phyloP scores from a whole-genome alignment of 2,888 invertebrate species.

The Lasioglossum malachurum region DNA sequence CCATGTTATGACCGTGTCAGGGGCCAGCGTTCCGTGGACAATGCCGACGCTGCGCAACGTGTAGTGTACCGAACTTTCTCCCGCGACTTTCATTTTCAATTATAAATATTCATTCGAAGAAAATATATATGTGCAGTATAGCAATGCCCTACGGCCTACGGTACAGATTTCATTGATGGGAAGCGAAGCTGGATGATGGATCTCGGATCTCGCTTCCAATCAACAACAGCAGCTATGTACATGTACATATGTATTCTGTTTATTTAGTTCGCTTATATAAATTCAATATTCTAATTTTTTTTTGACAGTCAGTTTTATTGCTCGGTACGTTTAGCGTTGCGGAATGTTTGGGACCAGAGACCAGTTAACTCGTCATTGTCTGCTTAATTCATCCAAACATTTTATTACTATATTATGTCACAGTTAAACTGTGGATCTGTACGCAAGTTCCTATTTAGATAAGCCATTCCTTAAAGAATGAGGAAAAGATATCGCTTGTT shows the following conservation, averaged over 20 bases:
- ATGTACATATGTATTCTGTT: not conserved
- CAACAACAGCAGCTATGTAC: not conserved
- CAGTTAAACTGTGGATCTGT: no score
- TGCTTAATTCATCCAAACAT: no score
- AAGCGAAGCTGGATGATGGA: not conserved
- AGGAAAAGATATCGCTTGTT: no score
- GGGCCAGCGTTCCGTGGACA: not conserved
- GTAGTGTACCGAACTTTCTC: constrained; percentile 5
- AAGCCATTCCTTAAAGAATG: no score
- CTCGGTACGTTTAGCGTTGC: no score
- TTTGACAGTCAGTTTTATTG: no score
- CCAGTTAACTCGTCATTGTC: no score
- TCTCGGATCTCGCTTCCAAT: not conserved
- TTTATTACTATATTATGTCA: no score
- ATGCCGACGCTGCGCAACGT: constrained; percentile 7
- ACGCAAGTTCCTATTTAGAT: no score
- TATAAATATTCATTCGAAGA: constrained; percentile 5
- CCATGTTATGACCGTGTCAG: not conserved
- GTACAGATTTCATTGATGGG: not conserved
- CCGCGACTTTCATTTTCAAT: not conserved
- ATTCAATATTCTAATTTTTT: no score
- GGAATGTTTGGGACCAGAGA: no score
- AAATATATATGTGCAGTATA: not conserved
- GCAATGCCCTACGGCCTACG: not conserved
- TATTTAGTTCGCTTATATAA: not conserved